Conservation (phyloP, 2,888 invertebrate species). For the Platycnemis pennipes region DNA sequence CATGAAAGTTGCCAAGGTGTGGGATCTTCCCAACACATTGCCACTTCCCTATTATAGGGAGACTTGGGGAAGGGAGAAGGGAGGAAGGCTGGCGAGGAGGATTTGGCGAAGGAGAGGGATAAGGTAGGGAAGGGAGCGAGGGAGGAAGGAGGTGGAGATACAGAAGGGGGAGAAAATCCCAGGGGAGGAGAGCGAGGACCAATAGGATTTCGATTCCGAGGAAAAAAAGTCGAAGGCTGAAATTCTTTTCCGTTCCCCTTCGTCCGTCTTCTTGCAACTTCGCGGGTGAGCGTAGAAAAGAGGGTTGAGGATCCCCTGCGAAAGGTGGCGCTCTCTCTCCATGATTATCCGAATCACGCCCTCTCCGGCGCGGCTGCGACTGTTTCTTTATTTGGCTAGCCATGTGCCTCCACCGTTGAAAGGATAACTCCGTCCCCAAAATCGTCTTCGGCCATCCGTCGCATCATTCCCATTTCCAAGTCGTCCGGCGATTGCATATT, state of each 20-base stretch:
- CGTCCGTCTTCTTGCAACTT: background rate
- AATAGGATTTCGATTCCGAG: conserved; percentile 46
- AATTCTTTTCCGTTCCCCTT: conserved; percentile 31
- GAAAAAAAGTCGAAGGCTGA: background rate
- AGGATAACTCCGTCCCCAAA: background rate
- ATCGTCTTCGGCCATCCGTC: background rate
- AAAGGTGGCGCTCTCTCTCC: conserved; percentile 14
- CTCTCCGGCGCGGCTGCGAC: background rate
- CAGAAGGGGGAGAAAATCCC: background rate
- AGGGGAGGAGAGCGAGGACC: background rate
- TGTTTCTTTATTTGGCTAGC: background rate
- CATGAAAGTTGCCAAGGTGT: conserved; percentile 17
- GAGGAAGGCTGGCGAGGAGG: background rate
- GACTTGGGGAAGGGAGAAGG: background rate
- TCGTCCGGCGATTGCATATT: background rate
- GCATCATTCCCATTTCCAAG: background rate
- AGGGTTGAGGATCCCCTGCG: background rate
- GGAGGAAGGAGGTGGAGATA: background rate
- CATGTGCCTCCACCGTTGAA: background rate
- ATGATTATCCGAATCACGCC: background rate
- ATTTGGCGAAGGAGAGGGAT: background rate
- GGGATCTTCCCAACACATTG: conserved; percentile 21
- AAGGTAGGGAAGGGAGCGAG: background rate
- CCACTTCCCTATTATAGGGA: conserved; percentile 20
- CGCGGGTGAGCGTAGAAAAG: background rate